phyloP scores from a whole-genome alignment of 2,797 vertebrate genomes.

The Crenichthys baileyi region DNA sequence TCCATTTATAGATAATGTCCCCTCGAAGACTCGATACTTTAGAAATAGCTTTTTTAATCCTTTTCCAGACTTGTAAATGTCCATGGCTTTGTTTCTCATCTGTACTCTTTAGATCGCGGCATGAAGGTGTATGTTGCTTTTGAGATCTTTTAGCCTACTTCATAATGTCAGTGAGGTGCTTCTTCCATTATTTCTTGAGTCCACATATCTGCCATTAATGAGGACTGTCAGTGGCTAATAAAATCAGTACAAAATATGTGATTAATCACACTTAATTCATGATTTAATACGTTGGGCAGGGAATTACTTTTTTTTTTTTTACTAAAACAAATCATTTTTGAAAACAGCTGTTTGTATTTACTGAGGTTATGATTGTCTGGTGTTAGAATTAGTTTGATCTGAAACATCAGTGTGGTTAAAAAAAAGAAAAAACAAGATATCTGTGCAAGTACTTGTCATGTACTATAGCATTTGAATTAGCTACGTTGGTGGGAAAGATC shows the following conservation, averaged over 20 bases:
- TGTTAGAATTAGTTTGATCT: neutral
- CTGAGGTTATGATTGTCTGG: neutral
- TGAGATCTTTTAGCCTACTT: neutral
- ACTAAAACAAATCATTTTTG: neutral
- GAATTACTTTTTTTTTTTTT: neutral
- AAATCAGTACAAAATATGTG: neutral
- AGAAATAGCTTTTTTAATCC: neutral
- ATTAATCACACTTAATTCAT: neutral
- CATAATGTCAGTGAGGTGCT: neutral
- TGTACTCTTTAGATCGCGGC: neutral
- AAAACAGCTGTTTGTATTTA: neutral
- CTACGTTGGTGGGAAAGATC: constrained; percentile 24
- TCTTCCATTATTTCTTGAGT: neutral
- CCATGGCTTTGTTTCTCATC: neutral
- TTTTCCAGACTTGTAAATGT: neutral
- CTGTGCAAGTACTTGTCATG: neutral
- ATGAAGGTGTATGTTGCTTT: neutral
- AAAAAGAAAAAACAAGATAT: neutral
- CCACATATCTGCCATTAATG: neutral
- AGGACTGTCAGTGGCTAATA: neutral
- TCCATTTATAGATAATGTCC: neutral
- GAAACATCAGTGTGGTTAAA: neutral
- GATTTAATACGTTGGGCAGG: neutral
- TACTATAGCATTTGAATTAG: neutral
- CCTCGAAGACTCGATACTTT: neutral